Conservation (phyloP, 2,888 invertebrate species). For the Coelinius sp. region DNA sequence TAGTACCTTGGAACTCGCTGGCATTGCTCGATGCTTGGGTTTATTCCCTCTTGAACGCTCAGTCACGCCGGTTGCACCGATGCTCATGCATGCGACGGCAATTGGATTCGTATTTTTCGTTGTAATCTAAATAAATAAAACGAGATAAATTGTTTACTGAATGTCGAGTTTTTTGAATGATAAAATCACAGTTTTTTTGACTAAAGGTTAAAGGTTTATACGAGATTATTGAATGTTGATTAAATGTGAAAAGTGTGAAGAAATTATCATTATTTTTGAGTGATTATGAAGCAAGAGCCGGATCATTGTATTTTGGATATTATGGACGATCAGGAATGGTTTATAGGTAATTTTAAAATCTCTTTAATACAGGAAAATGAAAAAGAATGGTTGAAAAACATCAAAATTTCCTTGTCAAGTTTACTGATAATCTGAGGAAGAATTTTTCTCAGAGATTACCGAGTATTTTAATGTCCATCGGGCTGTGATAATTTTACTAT, state of each 20-base stretch:
- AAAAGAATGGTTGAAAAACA: neutral
- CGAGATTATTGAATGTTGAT: neutral
- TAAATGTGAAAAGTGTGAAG: neutral
- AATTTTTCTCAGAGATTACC: neutral
- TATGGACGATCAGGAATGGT: slow-evolving; percentile 45
- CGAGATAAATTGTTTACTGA: neutral
- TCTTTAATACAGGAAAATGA: neutral
- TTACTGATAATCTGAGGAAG: neutral
- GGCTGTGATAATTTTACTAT: neutral
- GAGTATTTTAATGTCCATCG: neutral
- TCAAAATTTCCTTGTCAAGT: neutral
- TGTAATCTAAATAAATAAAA: neutral
- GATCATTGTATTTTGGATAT: slow-evolving; percentile 52
- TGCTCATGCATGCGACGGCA: neutral
- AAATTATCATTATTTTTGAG: slow-evolving; percentile 17
- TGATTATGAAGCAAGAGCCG: slow-evolving; percentile 35
- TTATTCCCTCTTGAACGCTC: slow-evolving; percentile 8
- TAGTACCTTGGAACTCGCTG: neutral
- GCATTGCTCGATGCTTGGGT: neutral
- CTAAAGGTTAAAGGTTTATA: neutral
- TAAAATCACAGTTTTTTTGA: neutral
- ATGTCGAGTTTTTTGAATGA: neutral
- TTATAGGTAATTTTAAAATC: slow-evolving; percentile 42
- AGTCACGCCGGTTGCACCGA: neutral
- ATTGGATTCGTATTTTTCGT: neutral